A percentile compares a stretch with the other conserved stretches of the same genome.
Evolutionary conservation across 2,888 invertebrate genomes (phyloP).

Genomic region (Saturnia japonica): DNA sequence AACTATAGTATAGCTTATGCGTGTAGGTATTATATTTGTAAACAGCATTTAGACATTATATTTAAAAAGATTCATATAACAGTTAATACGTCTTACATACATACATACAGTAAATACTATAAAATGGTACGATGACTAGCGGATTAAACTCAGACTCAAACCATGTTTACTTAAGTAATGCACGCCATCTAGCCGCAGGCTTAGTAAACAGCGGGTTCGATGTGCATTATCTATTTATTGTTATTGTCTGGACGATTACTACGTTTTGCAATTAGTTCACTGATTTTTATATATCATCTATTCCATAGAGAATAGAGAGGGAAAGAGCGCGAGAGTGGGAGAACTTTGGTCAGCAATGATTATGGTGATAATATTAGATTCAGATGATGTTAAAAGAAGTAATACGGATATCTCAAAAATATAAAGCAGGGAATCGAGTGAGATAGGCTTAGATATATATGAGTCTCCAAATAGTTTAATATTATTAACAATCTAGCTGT

Average conservation of each 20-base stretch:
- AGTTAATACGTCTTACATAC: neutral
- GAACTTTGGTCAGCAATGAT: neutral
- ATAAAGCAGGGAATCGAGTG: too few relatives aligned
- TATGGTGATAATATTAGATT: neutral
- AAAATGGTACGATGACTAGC: slow-evolving; percentile 8
- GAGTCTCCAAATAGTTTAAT: too few relatives aligned
- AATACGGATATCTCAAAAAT: too few relatives aligned
- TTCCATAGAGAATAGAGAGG: neutral
- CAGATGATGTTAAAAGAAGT: neutral
- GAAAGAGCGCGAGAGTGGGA: too few relatives aligned
- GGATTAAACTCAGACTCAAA: slow-evolving; percentile 50
- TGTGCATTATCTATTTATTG: slow-evolving; percentile 59
- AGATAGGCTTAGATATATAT: too few relatives aligned
- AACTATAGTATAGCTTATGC: too few relatives aligned
- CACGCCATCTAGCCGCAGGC: slow-evolving; percentile 77
- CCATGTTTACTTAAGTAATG: slow-evolving; percentile 75
- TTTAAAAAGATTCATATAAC: neutral
- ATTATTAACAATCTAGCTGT: too few relatives aligned
- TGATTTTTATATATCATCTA: neutral
- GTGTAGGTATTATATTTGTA: too few relatives aligned
- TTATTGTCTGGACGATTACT: slow-evolving; percentile 63
- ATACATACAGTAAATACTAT: too few relatives aligned
- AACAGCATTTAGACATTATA: too few relatives aligned
- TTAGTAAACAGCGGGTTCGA: slow-evolving; percentile 55
- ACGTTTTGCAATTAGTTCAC: slow-evolving; percentile 17